Conservation (phyloP, 2,113 vertebrate genomes). For the Peucedramus taeniatus region DNA sequence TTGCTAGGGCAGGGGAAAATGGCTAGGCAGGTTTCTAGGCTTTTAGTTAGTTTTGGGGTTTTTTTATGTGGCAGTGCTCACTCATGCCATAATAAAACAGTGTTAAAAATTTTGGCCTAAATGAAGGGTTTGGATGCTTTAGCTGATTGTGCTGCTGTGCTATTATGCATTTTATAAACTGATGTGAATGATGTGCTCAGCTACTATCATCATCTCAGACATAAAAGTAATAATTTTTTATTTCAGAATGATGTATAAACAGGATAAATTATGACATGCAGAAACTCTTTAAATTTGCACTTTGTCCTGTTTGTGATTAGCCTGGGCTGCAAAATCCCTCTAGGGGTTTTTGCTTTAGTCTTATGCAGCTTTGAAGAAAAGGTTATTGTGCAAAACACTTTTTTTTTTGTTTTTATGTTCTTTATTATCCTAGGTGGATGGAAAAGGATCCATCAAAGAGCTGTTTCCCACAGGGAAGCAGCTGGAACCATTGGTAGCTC, state of each 20-base stretch:
- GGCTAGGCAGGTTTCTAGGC: neutral
- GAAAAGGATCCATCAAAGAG: conserved; percentile 93
- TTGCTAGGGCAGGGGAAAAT: neutral
- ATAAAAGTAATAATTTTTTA: neutral
- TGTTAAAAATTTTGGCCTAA: neutral
- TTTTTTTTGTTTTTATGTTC: neutral
- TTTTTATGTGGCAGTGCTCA: neutral
- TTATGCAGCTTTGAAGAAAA: neutral
- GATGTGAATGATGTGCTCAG: neutral
- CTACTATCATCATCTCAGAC: neutral
- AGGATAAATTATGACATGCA: neutral
- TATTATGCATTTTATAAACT: neutral
- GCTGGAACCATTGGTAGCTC: conserved; percentile 91
- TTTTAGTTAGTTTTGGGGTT: neutral
- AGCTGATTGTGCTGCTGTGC: neutral
- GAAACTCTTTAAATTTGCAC: neutral
- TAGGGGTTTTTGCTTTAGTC: neutral
- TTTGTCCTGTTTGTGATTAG: neutral
- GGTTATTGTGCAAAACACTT: neutral
- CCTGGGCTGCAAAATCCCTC: neutral
- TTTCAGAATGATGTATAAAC: neutral
- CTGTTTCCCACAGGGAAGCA: conserved; percentile 98
- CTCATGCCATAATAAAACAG: neutral
- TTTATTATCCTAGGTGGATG: conserved; percentile 84
- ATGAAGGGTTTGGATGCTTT: neutral